Conservation (phyloP, 1,140 invertebrate species). For the Samia ricini region DNA sequence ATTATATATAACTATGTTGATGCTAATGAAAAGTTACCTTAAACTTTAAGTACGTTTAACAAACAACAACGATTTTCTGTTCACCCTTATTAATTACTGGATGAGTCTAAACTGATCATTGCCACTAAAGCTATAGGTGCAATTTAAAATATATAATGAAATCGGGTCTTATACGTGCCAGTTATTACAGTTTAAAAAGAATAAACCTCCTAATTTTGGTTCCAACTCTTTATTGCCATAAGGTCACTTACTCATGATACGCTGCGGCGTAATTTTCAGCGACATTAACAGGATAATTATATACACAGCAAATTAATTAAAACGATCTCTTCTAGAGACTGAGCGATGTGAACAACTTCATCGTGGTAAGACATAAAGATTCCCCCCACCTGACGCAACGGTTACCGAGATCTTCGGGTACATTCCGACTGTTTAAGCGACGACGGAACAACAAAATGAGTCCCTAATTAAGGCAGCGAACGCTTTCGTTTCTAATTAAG, state of each 20-base stretch:
- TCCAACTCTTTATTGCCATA: background rate
- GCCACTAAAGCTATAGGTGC: too few relatives aligned
- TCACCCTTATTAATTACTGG: too few relatives aligned
- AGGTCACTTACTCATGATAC: background rate
- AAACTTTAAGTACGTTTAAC: too few relatives aligned
- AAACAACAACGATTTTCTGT: too few relatives aligned
- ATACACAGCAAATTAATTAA: background rate
- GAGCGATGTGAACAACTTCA: background rate
- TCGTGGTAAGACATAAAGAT: background rate
- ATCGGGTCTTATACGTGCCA: too few relatives aligned
- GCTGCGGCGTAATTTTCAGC: background rate
- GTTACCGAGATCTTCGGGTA: conserved; percentile 9
- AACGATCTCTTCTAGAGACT: background rate
- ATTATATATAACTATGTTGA: too few relatives aligned
- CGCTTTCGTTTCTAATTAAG: conserved; percentile 27
- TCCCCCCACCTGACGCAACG: background rate
- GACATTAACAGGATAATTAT: background rate
- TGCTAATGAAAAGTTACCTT: too few relatives aligned
- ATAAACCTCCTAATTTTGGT: background rate
- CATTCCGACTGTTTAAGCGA: background rate
- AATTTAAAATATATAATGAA: too few relatives aligned
- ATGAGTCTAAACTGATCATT: too few relatives aligned
- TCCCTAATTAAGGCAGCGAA: conserved; percentile 17
- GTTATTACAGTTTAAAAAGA: too few relatives aligned
- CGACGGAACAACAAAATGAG: conserved; percentile 16